Percentiles rank a stretch among this genome's conserved stretches.
Conservation (phyloP, 2,888 invertebrate species). For the Hypselothyrea guttata region DNA sequence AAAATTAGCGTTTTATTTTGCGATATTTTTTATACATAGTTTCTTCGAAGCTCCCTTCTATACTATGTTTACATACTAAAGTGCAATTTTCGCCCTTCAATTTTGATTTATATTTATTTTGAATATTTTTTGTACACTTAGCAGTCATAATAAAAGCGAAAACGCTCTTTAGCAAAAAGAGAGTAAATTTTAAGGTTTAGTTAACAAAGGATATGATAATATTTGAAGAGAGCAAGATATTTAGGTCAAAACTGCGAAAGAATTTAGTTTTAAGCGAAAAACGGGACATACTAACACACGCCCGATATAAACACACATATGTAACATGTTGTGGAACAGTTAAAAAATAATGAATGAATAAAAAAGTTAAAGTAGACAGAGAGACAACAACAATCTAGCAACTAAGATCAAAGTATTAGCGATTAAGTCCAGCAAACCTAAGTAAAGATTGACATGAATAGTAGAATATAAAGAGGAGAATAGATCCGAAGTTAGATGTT, state of each 20-base stretch:
- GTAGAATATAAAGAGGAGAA: constrained; percentile 35
- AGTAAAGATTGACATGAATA: constrained; percentile 43
- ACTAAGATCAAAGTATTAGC: constrained; percentile 69
- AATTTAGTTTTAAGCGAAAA: constrained; percentile 36
- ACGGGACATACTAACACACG: constrained; percentile 16
- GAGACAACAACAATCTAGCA: constrained; percentile 43
- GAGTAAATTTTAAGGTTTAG: constrained; percentile 55
- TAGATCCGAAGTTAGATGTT: constrained; percentile 33
- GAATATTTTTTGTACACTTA: constrained; percentile 27
- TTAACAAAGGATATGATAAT: constrained; percentile 19
- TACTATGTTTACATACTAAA: constrained; percentile 30
- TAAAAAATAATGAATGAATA: constrained; percentile 21
- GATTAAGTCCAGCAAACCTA: constrained; percentile 60
- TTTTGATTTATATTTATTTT: constrained; percentile 22
- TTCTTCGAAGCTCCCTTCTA: constrained; percentile 22
- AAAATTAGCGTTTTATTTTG: constrained; percentile 19
- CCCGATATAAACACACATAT: constrained; percentile 23
- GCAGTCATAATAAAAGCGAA: constrained; percentile 34
- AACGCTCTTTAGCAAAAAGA: constrained; percentile 47
- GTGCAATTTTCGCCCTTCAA: constrained; percentile 55
- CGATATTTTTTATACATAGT: constrained; percentile 22
- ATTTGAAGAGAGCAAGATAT: constrained; percentile 16
- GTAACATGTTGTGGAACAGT: constrained; percentile 11
- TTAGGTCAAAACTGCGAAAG: constrained; percentile 43
- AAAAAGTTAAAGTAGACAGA: constrained; percentile 39